phyloP scores from a whole-genome alignment of 2,888 invertebrate species.

The Brenthis hecate region DNA sequence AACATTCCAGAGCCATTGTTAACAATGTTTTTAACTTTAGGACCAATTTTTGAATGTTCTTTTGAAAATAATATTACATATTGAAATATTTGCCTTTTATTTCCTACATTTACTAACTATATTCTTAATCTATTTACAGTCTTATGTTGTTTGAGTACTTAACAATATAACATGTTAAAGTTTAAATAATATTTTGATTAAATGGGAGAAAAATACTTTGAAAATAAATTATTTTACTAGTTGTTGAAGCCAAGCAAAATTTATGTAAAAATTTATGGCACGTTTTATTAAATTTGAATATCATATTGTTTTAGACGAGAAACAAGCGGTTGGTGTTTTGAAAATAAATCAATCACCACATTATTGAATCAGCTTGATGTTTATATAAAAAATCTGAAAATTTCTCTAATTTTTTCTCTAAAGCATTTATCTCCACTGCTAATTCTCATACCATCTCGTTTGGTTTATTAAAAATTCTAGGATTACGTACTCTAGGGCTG shows the following conservation, averaged over 20 bases:
- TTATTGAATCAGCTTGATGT: conserved; percentile 83
- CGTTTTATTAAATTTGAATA: conserved; percentile 31
- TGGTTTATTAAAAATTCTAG: conserved; percentile 72
- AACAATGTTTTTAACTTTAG: conserved; percentile 81
- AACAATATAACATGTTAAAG: background rate
- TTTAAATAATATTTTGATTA: conserved; percentile 1
- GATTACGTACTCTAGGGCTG: conserved; percentile 73
- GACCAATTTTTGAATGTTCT: conserved; percentile 82
- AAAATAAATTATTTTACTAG: conserved; percentile 2
- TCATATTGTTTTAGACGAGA: background rate
- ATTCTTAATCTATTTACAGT: conserved; percentile 22
- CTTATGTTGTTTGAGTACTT: conserved; percentile 22
- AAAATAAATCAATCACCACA: conserved; percentile 71
- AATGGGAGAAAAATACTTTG: conserved; percentile 31
- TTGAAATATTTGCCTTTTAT: conserved; percentile 60
- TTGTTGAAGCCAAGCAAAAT: background rate
- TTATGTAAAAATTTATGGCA: conserved; percentile 47
- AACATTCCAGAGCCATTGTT: conserved; percentile 83
- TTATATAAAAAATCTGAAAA: conserved; percentile 78
- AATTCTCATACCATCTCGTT: conserved; percentile 81
- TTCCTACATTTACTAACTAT: conserved; percentile 18
- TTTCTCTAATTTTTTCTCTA: conserved; percentile 75
- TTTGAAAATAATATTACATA: conserved; percentile 82
- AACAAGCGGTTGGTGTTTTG: background rate
- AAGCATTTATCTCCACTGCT: conserved; percentile 80